Evolutionary conservation across 2,797 vertebrate genomes (phyloP).

Genomic region (Myotis pilosus): DNA sequence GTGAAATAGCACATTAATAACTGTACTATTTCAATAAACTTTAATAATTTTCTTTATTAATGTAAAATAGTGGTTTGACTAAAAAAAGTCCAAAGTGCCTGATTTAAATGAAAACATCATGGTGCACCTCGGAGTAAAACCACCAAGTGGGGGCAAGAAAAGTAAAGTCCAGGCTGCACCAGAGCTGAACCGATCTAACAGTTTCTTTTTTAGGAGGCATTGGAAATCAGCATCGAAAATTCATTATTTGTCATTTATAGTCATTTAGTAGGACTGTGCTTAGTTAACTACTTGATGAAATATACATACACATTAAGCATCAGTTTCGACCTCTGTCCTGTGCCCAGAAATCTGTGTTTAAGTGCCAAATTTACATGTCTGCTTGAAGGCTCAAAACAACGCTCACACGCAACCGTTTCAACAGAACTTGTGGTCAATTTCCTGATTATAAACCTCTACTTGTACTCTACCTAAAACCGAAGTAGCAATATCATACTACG

Average conservation of each 20-base stretch:
- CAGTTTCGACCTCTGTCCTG: background rate
- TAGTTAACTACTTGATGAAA: slow-evolving; percentile 15
- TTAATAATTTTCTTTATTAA: background rate
- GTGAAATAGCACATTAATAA: background rate
- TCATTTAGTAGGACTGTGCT: slow-evolving; percentile 5
- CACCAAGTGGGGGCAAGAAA: background rate
- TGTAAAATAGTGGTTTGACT: background rate
- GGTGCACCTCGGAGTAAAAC: background rate
- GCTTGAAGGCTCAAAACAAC: background rate
- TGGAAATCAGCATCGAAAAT: slow-evolving; percentile 22
- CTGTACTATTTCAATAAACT: background rate
- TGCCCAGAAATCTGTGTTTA: background rate
- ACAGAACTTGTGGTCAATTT: background rate
- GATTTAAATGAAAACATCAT: background rate
- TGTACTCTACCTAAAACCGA: background rate
- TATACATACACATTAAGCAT: background rate
- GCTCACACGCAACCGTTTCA: background rate
- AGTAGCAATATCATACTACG: background rate
- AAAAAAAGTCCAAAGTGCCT: background rate
- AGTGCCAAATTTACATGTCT: slow-evolving; percentile 1
- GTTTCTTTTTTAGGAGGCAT: background rate
- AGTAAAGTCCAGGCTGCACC: background rate
- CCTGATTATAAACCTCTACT: background rate
- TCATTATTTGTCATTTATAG: background rate
- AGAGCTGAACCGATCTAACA: background rate